Percentiles rank a stretch among this genome's conserved stretches.
phyloP scores from a whole-genome alignment of 2,113 vertebrate genomes.

The Atherinomorus stipes region DNA sequence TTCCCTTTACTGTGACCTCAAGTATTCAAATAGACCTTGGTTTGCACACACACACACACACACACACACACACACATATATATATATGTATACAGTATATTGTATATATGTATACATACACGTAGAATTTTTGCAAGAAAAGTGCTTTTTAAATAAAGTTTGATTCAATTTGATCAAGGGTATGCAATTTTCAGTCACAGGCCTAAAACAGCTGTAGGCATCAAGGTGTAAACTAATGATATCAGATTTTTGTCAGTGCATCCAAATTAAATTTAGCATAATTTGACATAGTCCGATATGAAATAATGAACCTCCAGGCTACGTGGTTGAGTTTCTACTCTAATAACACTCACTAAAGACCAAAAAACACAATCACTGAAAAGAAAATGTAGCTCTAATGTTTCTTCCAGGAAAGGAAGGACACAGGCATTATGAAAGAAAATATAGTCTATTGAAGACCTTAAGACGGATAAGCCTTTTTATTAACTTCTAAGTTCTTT shows the following conservation, averaged over 20 bases:
- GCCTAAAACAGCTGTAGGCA: no score
- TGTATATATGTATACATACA: no score
- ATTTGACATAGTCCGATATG: background rate
- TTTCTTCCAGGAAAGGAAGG: background rate
- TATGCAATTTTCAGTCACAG: no score
- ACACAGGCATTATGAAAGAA: background rate
- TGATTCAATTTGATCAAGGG: no score
- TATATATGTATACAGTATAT: no score
- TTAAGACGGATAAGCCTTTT: background rate
- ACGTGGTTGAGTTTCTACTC: background rate
- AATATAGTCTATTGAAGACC: background rate
- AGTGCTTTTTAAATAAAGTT: no score
- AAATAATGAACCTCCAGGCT: background rate
- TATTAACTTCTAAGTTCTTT: background rate
- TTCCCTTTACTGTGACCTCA: no score
- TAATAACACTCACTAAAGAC: background rate
- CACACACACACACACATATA: no score
- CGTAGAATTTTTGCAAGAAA: no score
- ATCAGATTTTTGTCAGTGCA: background rate
- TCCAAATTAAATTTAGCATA: background rate
- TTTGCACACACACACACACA: no score
- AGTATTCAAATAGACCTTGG: no score
- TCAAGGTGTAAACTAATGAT: background rate
- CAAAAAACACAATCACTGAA: background rate
- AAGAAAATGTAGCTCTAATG: background rate